phyloP scores from a whole-genome alignment of 2,797 vertebrate species.

The Lophotriccus pileatus region DNA sequence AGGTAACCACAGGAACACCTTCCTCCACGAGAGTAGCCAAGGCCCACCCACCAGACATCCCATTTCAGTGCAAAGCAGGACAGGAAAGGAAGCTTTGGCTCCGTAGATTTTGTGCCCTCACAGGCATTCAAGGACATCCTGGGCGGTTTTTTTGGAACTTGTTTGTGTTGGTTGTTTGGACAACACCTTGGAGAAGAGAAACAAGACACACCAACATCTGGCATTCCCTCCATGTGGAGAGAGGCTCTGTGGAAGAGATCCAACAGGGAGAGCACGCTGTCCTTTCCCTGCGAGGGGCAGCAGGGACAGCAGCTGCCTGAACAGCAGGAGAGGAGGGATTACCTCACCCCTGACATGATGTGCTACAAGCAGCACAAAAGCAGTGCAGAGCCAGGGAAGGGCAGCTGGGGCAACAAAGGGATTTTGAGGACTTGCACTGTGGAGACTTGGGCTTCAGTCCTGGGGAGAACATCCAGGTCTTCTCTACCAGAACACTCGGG shows the following conservation, averaged over 20 bases:
- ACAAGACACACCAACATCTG: background rate
- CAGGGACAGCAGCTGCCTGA: background rate
- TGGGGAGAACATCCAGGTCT: background rate
- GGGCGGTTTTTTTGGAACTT: background rate
- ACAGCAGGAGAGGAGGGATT: background rate
- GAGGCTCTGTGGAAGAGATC: background rate
- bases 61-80: background rate
- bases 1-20: background rate
- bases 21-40: background rate
- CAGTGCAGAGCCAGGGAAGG: background rate
- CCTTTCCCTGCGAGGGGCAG: background rate
- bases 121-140: background rate
- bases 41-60: background rate
- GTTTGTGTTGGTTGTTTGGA: background rate
- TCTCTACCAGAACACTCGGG: background rate
- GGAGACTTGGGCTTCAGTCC: background rate
- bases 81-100: background rate
- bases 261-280: background rate
- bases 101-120: background rate
- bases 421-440: background rate
- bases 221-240: background rate
- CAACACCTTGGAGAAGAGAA: background rate
- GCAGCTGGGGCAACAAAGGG: background rate
- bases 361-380: background rate
- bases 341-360: background rate